Evolutionary conservation across 2,888 invertebrate genomes (phyloP), one percentile per base, ranked within the genome.

Genomic region (Hermaeophaga mercurialis): DNA sequence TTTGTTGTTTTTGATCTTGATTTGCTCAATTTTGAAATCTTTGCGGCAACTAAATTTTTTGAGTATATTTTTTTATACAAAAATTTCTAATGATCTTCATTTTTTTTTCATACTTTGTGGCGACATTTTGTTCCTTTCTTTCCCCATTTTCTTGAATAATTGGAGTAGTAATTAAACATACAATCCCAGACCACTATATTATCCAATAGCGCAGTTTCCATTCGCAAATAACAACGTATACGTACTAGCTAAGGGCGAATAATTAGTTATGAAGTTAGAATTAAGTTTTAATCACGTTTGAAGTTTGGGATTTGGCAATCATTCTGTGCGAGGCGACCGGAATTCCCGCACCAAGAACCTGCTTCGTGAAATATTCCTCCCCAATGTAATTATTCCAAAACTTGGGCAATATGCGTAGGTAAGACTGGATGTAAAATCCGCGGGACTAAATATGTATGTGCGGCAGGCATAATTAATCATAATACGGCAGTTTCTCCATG

Each of bases 381-480:
- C 52, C 28, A 36, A 52, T 43, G 56, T 61, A 59, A 62, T 63
- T 56, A 61, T 62, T 61, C 47, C 38, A 50, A 54, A 60, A 54
- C 44, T 52, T 49, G 39, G 24, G 44, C 54, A 56, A 59, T 59
- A 58, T 60, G 48, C 59, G 54, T 61, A 56, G 58, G 59, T 61
- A 61, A 54, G 50, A 54, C 33, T 46, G 22, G 36, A n/a, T 43
- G 63, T 58, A 54, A 61, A 63, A 64, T 63, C 62, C 64, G 56
- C 56, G 56, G 39, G 56, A 54, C 52, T 59, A 63, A 63, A 64
- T 62, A 58, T 62, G 57, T 64, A 65, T 64, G 62, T 63, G 56
- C 61, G 58, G 66, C 61, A 66, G 61, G 70, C 70, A 71, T 73
- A 74, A 74, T 74, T 75, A 74, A 75, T 75, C 75, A 74, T 73